These are phyloP conservation scores for Thymelicus sylvestris DNA, from an alignment of 2,888 invertebrate species.

Conservation along the genomic window DNA sequence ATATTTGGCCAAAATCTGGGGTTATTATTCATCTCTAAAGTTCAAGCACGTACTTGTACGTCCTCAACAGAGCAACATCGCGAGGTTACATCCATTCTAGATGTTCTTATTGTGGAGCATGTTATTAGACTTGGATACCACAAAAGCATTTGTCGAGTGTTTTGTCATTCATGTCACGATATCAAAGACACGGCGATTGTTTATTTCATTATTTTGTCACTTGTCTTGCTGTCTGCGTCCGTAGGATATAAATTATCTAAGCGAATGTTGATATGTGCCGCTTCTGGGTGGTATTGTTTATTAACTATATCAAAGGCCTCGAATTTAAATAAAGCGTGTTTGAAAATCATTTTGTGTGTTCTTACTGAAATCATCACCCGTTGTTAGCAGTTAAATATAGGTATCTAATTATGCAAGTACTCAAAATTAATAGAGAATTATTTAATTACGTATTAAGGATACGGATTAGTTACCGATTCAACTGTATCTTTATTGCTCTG, in stretches of 20 bases:
- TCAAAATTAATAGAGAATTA: too few species aligned
- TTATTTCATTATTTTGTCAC: conserved; percentile 53
- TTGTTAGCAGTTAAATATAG: too few species aligned
- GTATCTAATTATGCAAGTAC: too few species aligned
- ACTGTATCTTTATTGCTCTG: conserved; percentile 2
- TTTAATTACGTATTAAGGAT: too few species aligned
- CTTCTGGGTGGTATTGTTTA: conserved; percentile 35
- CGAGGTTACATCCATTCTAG: conserved; percentile 28
- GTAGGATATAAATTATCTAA: conserved; percentile 44
- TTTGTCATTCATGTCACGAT: conserved; percentile 53
- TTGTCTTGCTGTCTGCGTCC: conserved; percentile 36
- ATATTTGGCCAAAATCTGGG: not conserved
- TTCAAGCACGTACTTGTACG: not conserved
- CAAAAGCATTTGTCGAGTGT: conserved; percentile 46
- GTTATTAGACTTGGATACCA: conserved; percentile 37
- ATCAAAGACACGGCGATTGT: conserved; percentile 52
- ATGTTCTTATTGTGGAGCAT: conserved; percentile 32
- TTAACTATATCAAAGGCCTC: not conserved
- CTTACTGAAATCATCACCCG: too few species aligned
- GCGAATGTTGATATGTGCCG: conserved; percentile 39
- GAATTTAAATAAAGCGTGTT: not conserved
- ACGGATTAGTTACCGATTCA: not conserved
- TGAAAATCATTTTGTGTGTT: too few species aligned
- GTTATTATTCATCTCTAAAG: not conserved
- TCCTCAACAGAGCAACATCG: conserved; percentile 13